These are phyloP conservation scores for Lepeophtheirus nordmannii DNA, from an alignment of 2,888 invertebrate species.

Conservation along the genomic window DNA sequence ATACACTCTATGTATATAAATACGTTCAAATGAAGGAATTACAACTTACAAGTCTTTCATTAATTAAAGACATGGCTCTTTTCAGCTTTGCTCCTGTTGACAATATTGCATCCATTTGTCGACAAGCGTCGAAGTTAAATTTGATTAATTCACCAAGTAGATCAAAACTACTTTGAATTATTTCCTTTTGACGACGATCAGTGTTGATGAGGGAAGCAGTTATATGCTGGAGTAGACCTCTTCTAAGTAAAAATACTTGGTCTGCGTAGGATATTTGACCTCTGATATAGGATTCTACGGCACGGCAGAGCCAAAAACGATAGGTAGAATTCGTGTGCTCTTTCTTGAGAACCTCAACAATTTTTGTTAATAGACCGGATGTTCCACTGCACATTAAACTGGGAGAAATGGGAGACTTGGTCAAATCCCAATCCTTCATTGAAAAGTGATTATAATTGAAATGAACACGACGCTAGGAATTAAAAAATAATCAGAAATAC, in stretches of 20 bases:
- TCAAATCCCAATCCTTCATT: background rate
- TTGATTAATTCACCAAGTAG: constrained; percentile 37
- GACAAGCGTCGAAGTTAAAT: constrained; percentile 37
- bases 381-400: constrained; percentile 23
- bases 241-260: constrained; percentile 32
- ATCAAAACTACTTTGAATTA: constrained; percentile 38
- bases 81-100: constrained; percentile 31
- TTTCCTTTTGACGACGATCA: constrained; percentile 30
- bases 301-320: constrained; percentile 29
- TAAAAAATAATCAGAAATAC: background rate
- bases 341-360: constrained; percentile 27
- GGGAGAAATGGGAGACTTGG: background rate
- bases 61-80: constrained; percentile 26
- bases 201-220: constrained; percentile 22
- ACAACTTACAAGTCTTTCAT: constrained; percentile 30
- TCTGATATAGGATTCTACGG: constrained; percentile 28
- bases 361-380: constrained; percentile 26
- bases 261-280: constrained; percentile 27
- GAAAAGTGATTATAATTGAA: background rate
- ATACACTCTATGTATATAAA: background rate
- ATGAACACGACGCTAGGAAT: background rate
- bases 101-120: constrained; percentile 34
- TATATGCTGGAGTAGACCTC: constrained; percentile 33
- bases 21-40: no score
- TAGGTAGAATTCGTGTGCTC: constrained; percentile 27